Evolutionary conservation across 2,113 vertebrate genomes (phyloP), one percentile per base, ranked within the genome.

Genomic region (Oncorhynchus masou): DNA sequence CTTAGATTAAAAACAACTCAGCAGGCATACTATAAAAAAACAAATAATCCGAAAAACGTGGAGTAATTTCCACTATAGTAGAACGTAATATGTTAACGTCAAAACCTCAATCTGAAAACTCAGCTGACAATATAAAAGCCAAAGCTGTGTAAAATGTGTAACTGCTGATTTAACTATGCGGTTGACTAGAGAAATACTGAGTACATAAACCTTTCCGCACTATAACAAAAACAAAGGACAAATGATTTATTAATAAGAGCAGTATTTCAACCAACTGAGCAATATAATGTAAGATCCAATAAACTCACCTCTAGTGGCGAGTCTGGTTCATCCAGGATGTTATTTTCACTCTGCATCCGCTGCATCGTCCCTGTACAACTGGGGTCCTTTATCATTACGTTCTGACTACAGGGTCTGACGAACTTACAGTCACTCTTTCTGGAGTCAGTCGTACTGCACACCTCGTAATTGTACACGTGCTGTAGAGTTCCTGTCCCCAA

Each of bases 361-460:
- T 57, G 76, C 62, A 73, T 71, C 12, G 76, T 71, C 22, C 19
- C 54, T 48, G 70, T 72, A 27, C n/a, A 68, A 16, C 9, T 22
- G 9, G 76, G 62, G 19, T 73, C 76, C 34, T 67, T 29, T 65
- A 65, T 73, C 29, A 72, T 13, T 0, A 73, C 54, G 60, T 62
- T 78, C 19, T 71, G 59, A 49, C 69, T 71, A 64, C 27, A 24
- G 3, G 76, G 70, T 78, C 62, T 67, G 69, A 49, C 27, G 39
- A 66, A 78, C 13, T 73, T 73, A n/a, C 59, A 54, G 24, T 94
- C 93, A 4, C 92, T 92, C 83, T 91, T 92, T 77, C 85, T 91
- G 0, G 94, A 95, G 83, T 94, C 93, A 0, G 92, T 92, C 71
- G 29, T 31, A 1, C 29, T 31, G 29, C 29, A 31, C 29, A 31